A percentile compares a stretch with the other conserved stretches of the same genome.
These are phyloP conservation scores for Drosophila limbata DNA, from an alignment of 2,888 invertebrate genomes.

Conservation along the genomic window DNA sequence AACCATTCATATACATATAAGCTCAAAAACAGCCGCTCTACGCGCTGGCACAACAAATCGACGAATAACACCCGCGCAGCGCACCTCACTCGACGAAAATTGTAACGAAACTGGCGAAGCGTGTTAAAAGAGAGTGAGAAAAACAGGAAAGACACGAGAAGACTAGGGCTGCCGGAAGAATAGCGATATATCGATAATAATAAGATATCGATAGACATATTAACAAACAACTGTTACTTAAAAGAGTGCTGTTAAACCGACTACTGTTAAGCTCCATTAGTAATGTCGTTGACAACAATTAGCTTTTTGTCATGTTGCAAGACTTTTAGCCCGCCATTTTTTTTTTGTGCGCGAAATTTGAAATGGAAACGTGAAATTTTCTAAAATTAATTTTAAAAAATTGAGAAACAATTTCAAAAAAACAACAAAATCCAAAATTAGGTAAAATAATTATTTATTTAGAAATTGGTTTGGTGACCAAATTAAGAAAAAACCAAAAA, in stretches of 20 bases:
- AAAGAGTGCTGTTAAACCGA: neutral
- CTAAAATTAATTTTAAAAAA: too few relatives aligned
- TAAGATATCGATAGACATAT: neutral
- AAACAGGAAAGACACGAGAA: slow-evolving; percentile 1
- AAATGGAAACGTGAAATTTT: too few relatives aligned
- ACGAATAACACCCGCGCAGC: slow-evolving; percentile 17
- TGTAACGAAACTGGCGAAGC: slow-evolving; percentile 29
- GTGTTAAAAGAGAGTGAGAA: slow-evolving; percentile 4
- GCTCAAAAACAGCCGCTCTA: slow-evolving; percentile 44
- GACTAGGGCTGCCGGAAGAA: slow-evolving; percentile 10
- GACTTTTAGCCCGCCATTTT: too few relatives aligned
- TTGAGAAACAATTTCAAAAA: too few relatives aligned
- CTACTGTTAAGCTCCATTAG: neutral
- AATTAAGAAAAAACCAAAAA: too few relatives aligned
- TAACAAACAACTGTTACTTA: neutral
- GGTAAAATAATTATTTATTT: too few relatives aligned
- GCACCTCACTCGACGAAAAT: slow-evolving; percentile 10
- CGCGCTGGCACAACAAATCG: slow-evolving; percentile 49
- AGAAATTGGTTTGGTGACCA: too few relatives aligned
- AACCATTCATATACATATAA: slow-evolving; percentile 30
- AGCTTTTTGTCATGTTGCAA: slow-evolving; percentile 4
- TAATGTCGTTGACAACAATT: neutral
- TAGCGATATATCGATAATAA: slow-evolving; percentile 23
- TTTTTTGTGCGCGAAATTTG: too few relatives aligned
- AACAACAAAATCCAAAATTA: too few relatives aligned